Evolutionary conservation across 2,888 invertebrate species (phyloP), one percentile per base, ranked within the genome.

Genomic region (Trichogramma evanescens): DNA sequence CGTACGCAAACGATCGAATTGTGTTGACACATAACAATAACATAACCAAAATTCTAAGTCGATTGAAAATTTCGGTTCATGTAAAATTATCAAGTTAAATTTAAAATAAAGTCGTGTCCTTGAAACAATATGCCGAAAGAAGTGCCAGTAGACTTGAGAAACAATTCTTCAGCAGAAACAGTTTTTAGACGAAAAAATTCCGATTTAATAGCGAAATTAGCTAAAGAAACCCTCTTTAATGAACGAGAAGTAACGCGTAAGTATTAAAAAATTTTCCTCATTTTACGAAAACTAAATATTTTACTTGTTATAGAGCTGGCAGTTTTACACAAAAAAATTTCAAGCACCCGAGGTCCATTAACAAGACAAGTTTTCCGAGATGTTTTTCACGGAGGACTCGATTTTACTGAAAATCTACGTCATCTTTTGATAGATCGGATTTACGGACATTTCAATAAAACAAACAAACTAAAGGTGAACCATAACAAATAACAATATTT

Each of bases 391-490:
- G 57, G 70, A 0, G 72, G 71, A 43, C 63, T 78, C 5, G 75
- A 78, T 65, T 76, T 68, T 48, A 77, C 77, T 0, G 73, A 77
- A 62, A 76, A 76, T 64, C 70, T 70, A 56, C 72, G 75, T 7
- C 75, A 76, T 57, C 55, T 74, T 39, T 60, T 77, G 44, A 60
- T 76, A 6, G 75, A 76, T 56, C 69, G 72, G 65, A 54, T 78
- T 10, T 77, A 75, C 56, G 66, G 70, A 4, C 65, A 62, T 3
- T 54, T 76, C 8, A 71, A 74, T 51, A 70, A 65, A 48, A 63
- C 65, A 45, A 69, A 69, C 58, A 51, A 58, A 41, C 59, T 69
- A 45, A 64, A 67, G 54, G 72, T 72, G 63, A 67, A 46, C 38
- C 7, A 58, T 45, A 9, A 38, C 43, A 56, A 53, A 53, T 51